These are phyloP conservation scores for Stramonita haemastoma DNA, from an alignment of 2,888 invertebrate species.

Conservation along the genomic window DNA sequence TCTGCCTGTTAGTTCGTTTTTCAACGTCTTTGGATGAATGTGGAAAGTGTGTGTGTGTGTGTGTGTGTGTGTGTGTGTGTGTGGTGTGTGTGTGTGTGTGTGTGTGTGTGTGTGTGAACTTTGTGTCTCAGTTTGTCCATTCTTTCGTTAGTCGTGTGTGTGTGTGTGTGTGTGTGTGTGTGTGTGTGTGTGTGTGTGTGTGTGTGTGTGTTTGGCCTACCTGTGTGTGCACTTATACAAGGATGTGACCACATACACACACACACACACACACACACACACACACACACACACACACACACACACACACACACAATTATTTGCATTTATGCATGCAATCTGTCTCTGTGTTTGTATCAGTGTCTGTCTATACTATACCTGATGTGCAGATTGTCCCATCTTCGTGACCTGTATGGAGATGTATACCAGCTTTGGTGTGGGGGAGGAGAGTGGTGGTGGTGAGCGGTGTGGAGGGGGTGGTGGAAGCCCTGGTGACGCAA, in stretches of 20 bases:
- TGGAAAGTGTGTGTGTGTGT: no score
- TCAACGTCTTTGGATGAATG: no score
- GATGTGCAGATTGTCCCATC: constrained; percentile 51
- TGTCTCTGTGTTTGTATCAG: neutral
- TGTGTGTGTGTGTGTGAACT: no score
- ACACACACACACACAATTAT: neutral
- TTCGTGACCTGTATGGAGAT: constrained; percentile 64
- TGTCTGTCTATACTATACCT: neutral
- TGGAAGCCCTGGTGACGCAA: constrained; percentile 58
- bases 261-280: neutral
- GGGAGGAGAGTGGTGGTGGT: constrained; percentile 58
- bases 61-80: no score
- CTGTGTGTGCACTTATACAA: neutral
- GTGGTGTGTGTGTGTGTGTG: no score
- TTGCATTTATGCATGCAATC: neutral
- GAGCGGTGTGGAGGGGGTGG: constrained; percentile 60
- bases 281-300: constrained; percentile 5
- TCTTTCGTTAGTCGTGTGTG: no score
- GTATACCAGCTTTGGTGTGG: constrained; percentile 59
- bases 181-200: no score
- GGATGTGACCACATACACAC: neutral
- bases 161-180: no score
- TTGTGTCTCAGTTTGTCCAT: no score
- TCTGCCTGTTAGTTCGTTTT: no score
- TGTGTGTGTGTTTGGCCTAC: no score